phyloP scores from a whole-genome alignment of 2,113 vertebrate species.

The Tetrao urogallus region DNA sequence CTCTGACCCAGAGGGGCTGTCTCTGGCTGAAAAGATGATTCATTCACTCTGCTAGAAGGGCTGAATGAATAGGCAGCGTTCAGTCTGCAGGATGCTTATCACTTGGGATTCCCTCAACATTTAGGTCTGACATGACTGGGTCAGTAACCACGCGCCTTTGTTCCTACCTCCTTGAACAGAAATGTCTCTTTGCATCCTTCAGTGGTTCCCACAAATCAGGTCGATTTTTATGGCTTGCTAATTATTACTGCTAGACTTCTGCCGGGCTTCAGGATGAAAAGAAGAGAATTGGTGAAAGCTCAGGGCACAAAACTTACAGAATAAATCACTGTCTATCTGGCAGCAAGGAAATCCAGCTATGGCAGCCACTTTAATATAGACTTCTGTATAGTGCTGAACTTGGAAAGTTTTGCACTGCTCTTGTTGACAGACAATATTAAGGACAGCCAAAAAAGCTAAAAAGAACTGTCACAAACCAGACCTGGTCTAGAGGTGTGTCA shows the following conservation, averaged over 20 bases:
- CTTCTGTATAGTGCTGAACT: background rate
- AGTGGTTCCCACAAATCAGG: conserved; percentile 64
- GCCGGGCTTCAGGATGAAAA: conserved; percentile 22
- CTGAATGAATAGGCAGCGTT: conserved; percentile 64
- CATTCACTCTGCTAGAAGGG: conserved; percentile 44
- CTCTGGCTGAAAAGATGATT: conserved; percentile 58
- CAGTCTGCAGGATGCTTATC: conserved; percentile 39
- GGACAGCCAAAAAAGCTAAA: background rate
- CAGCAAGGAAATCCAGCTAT: conserved; percentile 10
- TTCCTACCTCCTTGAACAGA: conserved; percentile 56
- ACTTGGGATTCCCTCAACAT: conserved; percentile 72
- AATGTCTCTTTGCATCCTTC: conserved; percentile 56
- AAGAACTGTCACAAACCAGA: background rate
- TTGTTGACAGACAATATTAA: background rate
- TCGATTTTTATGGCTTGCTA: conserved; percentile 70
- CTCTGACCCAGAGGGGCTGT: conserved; percentile 63
- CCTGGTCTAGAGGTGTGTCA: background rate
- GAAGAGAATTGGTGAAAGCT: conserved; percentile 37
- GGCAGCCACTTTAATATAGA: background rate
- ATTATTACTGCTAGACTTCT: conserved; percentile 66
- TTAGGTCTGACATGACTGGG: conserved; percentile 67
- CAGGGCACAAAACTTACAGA: conserved; percentile 54
- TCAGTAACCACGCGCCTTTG: conserved; percentile 51
- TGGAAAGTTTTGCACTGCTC: background rate
- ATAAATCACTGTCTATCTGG: conserved; percentile 34